These are phyloP conservation scores for Thalassoma bifasciatum DNA, from an alignment of 2,113 vertebrate genomes.

Conservation along the genomic window DNA sequence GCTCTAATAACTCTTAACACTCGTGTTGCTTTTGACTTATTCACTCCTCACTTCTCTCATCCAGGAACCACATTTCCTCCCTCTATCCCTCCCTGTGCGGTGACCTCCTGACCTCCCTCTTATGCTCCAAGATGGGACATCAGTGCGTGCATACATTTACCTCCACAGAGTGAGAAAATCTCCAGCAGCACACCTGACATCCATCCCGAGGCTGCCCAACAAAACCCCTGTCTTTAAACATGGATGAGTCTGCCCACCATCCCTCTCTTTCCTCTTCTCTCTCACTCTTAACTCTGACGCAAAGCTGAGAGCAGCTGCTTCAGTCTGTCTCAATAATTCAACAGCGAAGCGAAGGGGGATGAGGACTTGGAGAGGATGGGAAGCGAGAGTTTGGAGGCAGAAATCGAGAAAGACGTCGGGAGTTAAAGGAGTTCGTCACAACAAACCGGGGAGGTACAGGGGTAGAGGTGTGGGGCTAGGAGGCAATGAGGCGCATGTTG, in stretches of 20 bases:
- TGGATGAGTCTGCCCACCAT: slow-evolving; percentile 77
- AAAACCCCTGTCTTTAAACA: slow-evolving; percentile 82
- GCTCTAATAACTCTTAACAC: no score
- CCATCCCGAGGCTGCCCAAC: slow-evolving; percentile 73
- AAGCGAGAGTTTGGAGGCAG: slow-evolving; percentile 42
- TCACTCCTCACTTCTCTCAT: background rate
- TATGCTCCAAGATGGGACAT: slow-evolving; percentile 25
- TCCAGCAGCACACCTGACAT: slow-evolving; percentile 75
- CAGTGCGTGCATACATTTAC: slow-evolving; percentile 12
- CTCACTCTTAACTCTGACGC: slow-evolving; percentile 56
- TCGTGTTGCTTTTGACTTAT: no score
- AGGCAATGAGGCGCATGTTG: slow-evolving; percentile 16
- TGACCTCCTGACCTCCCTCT: slow-evolving; percentile 63
- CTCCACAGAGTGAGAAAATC: slow-evolving; percentile 50
- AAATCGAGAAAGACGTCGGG: slow-evolving; percentile 28
- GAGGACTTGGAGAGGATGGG: slow-evolving; percentile 57
- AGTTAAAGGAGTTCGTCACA: background rate
- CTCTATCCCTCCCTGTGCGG: slow-evolving; percentile 19
- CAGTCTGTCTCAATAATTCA: slow-evolving; percentile 82
- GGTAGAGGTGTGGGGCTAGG: no score
- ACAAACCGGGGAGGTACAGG: no score
- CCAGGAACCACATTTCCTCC: background rate
- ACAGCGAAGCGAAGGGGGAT: slow-evolving; percentile 57
- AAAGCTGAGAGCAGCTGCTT: slow-evolving; percentile 75
- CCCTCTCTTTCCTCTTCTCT: slow-evolving; percentile 45